Conservation (phyloP, 1,140 invertebrate species). For the Ylistrum balloti region DNA sequence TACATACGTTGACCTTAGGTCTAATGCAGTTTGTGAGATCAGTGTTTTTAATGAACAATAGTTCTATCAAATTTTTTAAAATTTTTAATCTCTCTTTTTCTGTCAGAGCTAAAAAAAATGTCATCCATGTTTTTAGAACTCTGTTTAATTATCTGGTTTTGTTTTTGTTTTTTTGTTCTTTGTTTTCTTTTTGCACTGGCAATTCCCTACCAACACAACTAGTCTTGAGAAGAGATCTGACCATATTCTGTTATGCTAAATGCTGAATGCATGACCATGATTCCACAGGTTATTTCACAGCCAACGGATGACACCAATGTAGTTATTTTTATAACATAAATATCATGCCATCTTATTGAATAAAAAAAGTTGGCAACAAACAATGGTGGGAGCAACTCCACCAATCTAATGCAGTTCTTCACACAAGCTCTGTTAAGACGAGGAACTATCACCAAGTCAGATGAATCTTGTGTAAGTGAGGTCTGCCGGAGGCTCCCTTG, state of each 20-base stretch:
- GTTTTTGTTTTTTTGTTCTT: too few relatives aligned
- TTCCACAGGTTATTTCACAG: conserved; percentile 13
- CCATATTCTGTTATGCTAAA: background rate
- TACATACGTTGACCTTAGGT: too few relatives aligned
- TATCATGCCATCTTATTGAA: conserved; percentile 35
- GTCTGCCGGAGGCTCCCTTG: background rate
- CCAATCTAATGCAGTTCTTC: background rate
- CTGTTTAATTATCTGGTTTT: too few relatives aligned
- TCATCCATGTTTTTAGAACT: too few relatives aligned
- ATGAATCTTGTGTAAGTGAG: background rate
- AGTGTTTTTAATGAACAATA: too few relatives aligned
- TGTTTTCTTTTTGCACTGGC: background rate
- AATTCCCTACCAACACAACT: background rate
- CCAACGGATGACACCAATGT: conserved; percentile 12
- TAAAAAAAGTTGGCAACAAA: conserved; percentile 23
- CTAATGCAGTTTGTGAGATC: too few relatives aligned
- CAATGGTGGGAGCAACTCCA: background rate
- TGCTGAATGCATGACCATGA: conserved; percentile 14
- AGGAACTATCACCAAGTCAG: background rate
- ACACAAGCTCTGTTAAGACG: background rate
- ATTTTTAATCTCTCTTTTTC: too few relatives aligned
- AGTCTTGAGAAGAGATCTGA: background rate
- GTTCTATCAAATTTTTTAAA: too few relatives aligned
- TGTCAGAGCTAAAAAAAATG: too few relatives aligned
- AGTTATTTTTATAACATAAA: conserved; percentile 40